These are phyloP conservation scores for Podilymbus podiceps DNA, from an alignment of 2,113 vertebrate species.

Conservation along the genomic window DNA sequence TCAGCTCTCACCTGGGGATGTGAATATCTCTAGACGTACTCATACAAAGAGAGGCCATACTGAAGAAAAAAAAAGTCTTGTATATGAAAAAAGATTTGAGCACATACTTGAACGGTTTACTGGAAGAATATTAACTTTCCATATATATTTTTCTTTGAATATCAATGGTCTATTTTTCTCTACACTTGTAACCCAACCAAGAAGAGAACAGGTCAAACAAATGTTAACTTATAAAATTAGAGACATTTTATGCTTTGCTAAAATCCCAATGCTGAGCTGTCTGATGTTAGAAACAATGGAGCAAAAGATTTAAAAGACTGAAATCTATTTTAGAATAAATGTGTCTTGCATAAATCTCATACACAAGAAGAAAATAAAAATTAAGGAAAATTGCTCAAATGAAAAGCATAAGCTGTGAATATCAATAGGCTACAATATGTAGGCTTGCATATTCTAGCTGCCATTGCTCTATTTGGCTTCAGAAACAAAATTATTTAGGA, in stretches of 20 bases:
- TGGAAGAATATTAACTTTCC: neutral
- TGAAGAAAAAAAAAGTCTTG: neutral
- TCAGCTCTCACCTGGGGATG: neutral
- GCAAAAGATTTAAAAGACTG: neutral
- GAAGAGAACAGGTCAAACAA: neutral
- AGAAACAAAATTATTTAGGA: neutral
- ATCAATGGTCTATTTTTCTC: neutral
- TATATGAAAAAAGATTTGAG: neutral
- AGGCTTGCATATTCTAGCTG: neutral
- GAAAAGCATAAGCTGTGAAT: neutral
- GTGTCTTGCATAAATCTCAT: neutral
- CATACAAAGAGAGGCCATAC: neutral
- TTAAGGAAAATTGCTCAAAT: slow-evolving; percentile 18
- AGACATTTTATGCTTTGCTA: neutral
- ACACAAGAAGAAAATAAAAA: slow-evolving; percentile 17
- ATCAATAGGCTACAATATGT: neutral
- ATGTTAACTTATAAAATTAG: neutral
- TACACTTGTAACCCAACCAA: neutral
- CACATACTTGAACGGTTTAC: neutral
- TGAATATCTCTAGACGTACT: neutral
- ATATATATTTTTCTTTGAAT: neutral
- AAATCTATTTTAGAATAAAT: neutral
- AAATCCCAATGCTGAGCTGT: neutral
- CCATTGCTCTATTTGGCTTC: slow-evolving; percentile 1
- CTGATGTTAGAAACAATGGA: neutral